A percentile compares a stretch with the other conserved stretches of the same genome.
Conservation (phyloP, 2,888 invertebrate genomes). For the Notodonta ziczac region DNA sequence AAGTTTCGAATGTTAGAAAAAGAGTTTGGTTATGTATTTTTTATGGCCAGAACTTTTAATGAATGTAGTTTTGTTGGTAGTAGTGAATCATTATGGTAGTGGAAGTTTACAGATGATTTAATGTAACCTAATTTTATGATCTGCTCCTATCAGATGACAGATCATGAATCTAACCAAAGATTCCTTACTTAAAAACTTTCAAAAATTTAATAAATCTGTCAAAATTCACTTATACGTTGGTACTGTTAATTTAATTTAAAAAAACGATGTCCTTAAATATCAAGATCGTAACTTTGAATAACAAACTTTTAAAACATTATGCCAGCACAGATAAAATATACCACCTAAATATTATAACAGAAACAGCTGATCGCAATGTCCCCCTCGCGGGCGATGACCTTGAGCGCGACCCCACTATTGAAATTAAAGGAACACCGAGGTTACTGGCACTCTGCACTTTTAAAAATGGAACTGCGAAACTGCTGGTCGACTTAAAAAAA, state of each 20-base stretch:
- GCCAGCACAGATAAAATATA: neutral
- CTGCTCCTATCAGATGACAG: too few relatives aligned
- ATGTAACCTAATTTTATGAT: too few relatives aligned
- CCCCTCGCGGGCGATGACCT: constrained; percentile 77
- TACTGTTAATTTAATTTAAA: too few relatives aligned
- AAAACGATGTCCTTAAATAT: too few relatives aligned
- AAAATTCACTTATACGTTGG: too few relatives aligned
- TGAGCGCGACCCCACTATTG: constrained; percentile 82
- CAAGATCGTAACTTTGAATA: too few relatives aligned
- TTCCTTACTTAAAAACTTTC: too few relatives aligned
- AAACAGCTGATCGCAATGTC: constrained; percentile 77
- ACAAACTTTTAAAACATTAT: neutral
- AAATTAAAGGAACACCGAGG: constrained; percentile 79
- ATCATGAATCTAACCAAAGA: too few relatives aligned
- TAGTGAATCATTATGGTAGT: constrained; percentile 14
- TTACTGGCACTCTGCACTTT: constrained; percentile 82
- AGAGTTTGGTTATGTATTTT: constrained; percentile 37
- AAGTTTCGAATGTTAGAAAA: constrained; percentile 33
- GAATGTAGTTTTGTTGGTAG: constrained; percentile 1
- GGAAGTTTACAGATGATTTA: neutral
- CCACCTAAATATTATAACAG: constrained; percentile 31
- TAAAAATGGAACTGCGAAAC: constrained; percentile 63
- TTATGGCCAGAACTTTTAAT: constrained; percentile 13
- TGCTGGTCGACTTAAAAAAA: constrained; percentile 7
- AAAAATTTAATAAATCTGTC: too few relatives aligned